Percentiles rank a stretch among this genome's conserved stretches.
Evolutionary conservation across 2,797 vertebrate species (phyloP).

Genomic region (Myotis vivesi): DNA sequence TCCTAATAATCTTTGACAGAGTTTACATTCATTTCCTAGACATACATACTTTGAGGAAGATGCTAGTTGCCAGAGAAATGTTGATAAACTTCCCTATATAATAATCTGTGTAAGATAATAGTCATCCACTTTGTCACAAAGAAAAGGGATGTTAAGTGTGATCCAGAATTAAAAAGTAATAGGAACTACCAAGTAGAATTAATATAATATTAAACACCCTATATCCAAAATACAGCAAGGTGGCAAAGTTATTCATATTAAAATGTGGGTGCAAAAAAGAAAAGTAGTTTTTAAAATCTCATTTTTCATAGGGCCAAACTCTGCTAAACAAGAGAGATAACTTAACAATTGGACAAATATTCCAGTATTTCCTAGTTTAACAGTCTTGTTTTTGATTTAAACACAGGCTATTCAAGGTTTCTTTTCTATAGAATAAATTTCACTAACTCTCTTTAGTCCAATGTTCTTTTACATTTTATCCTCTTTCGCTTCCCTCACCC

Average conservation of each 20-base stretch:
- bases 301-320: neutral
- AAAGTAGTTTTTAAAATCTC: neutral
- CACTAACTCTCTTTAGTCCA: neutral
- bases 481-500: neutral
- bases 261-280: neutral
- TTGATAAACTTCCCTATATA: neutral
- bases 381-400: neutral
- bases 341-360: neutral
- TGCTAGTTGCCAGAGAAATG: neutral
- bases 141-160: neutral
- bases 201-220: neutral
- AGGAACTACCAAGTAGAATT: neutral
- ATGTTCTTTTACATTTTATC: neutral
- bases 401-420: neutral
- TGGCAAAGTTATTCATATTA: neutral
- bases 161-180: neutral
- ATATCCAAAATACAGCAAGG: neutral
- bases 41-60: neutral
- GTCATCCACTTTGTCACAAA: neutral
- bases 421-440: neutral
- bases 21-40: neutral
- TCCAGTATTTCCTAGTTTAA: neutral
- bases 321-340: neutral
- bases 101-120: neutral
- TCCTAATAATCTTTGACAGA: neutral